Evolutionary conservation across 2,888 invertebrate genomes (phyloP).

Genomic region (Chymomyza caudatula): DNA sequence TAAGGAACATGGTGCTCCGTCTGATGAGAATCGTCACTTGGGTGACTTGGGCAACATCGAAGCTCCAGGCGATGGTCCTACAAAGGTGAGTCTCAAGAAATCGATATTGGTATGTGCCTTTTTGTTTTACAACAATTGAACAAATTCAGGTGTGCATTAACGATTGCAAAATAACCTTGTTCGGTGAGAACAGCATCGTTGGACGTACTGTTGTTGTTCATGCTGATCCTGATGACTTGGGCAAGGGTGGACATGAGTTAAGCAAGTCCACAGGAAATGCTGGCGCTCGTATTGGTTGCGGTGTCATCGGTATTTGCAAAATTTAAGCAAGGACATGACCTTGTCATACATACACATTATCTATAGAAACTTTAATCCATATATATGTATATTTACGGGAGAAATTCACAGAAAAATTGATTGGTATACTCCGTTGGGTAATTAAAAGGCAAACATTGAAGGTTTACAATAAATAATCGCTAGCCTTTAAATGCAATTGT

Average conservation of each 20-base stretch:
- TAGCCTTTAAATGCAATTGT: neutral
- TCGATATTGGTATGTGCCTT: no score
- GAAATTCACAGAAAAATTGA: neutral
- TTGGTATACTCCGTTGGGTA: constrained; percentile 36
- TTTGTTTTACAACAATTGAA: neutral
- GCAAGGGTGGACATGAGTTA: constrained; percentile 93
- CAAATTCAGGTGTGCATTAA: constrained; percentile 79
- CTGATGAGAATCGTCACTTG: constrained; percentile 85
- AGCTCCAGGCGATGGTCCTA: constrained; percentile 84
- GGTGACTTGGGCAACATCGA: constrained; percentile 94
- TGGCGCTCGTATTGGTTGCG: constrained; percentile 82
- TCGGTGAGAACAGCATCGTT: constrained; percentile 86
- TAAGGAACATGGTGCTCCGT: constrained; percentile 90
- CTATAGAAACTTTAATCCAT: constrained; percentile 16
- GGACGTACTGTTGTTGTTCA: constrained; percentile 94
- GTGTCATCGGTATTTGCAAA: constrained; percentile 77
- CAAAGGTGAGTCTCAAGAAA: no score
- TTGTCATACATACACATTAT: neutral
- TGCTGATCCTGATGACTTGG: constrained; percentile 95
- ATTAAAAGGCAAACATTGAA: constrained; percentile 27
- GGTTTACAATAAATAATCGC: constrained; percentile 44
- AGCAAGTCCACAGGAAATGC: constrained; percentile 97
- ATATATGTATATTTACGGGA: constrained; percentile 20
- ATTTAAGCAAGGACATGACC: constrained; percentile 49
- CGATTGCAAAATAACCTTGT: constrained; percentile 83